Evolutionary conservation across 2,888 invertebrate species (phyloP).

Genomic region (Napeogenes inachia): DNA sequence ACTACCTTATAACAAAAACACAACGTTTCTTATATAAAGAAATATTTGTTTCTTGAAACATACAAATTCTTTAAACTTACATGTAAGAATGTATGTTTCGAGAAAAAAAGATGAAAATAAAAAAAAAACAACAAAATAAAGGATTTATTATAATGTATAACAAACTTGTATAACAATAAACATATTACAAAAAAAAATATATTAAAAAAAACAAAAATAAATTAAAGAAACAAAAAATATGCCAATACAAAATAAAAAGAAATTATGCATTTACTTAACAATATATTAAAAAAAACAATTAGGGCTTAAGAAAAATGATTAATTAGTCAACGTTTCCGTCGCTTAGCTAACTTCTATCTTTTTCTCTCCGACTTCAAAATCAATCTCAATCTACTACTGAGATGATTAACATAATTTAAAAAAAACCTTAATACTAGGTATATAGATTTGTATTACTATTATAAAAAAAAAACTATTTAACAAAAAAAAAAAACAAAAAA

Average conservation of each 20-base stretch:
- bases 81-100: slow-evolving; percentile 16
- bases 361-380: neutral
- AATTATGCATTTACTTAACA: neutral
- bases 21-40: too few species aligned
- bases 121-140: slow-evolving; percentile 23
- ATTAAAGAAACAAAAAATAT: slow-evolving; percentile 11
- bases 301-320: neutral
- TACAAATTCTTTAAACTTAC: neutral
- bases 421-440: neutral
- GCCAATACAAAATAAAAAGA: slow-evolving; percentile 5
- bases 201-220: slow-evolving; percentile 2
- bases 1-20: neutral
- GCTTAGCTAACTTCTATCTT: neutral
- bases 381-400: neutral
- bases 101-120: slow-evolving; percentile 14
- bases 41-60: neutral
- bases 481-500: slow-evolving; percentile 14
- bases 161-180: slow-evolving; percentile 6
- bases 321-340: slow-evolving; percentile 2
- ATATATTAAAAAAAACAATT: slow-evolving; percentile 3
- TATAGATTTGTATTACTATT: neutral
- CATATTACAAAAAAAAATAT: slow-evolving; percentile 7
- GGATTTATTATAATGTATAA: slow-evolving; percentile 21
- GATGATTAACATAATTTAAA: neutral
- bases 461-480: slow-evolving; percentile 8